phyloP scores from a whole-genome alignment of 1,140 invertebrate species.

The Cataglyphis hispanica region DNA sequence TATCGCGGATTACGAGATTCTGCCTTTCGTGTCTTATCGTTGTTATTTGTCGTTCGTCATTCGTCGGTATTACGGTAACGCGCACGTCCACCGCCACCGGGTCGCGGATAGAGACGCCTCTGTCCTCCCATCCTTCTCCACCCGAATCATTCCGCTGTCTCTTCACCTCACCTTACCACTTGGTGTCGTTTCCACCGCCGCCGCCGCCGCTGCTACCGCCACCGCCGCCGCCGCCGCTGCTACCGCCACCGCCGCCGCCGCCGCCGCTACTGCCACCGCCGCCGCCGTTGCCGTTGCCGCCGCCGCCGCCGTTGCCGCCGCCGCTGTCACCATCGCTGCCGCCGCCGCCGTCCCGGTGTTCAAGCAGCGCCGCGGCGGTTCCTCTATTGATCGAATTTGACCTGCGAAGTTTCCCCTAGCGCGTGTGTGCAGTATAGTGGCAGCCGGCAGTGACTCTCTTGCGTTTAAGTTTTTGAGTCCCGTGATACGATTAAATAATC shows the following conservation, averaged over 20 bases:
- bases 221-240: background rate
- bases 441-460: constrained; percentile 71
- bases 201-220: constrained; percentile 15
- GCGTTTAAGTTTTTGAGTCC: constrained; percentile 68
- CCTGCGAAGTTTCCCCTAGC: constrained; percentile 83
- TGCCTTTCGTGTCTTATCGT: background rate
- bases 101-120: background rate
- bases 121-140: background rate
- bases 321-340: constrained; percentile 21
- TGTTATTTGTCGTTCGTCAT: background rate
- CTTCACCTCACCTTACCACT: too few relatives aligned
- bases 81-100: background rate
- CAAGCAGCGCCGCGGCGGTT: constrained; percentile 76
- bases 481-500: constrained; percentile 71
- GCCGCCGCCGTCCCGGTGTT: constrained; percentile 67
- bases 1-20: constrained; percentile 10
- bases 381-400: constrained; percentile 86
- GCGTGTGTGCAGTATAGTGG: constrained; percentile 77
- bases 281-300: too few relatives aligned
- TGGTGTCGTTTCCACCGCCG: background rate
- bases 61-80: background rate
- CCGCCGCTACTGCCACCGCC: background rate
- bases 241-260: constrained; percentile 39
- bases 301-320: too few relatives aligned
- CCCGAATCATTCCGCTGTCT: background rate